Conservation (phyloP, 2,888 invertebrate genomes). For the Heliconius ismenius region DNA sequence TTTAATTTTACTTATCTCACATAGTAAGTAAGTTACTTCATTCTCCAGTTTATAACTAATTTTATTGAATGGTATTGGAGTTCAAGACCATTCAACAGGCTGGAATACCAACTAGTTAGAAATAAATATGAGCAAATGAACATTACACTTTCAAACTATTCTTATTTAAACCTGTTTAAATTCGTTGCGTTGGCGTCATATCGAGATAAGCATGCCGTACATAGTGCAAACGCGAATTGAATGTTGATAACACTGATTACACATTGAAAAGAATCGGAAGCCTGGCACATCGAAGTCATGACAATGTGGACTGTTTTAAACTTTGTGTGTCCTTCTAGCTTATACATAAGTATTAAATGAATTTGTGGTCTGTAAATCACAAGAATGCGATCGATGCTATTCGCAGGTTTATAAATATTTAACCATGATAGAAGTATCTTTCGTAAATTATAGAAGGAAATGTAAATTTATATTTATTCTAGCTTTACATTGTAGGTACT, state of each 20-base stretch:
- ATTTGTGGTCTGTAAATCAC: neutral
- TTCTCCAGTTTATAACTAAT: too few relatives aligned
- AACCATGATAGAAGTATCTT: neutral
- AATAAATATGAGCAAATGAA: too few relatives aligned
- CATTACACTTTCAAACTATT: neutral
- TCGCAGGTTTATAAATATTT: neutral
- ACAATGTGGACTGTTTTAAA: neutral
- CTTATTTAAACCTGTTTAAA: neutral
- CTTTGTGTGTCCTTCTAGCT: neutral
- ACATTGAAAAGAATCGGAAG: neutral
- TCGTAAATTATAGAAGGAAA: too few relatives aligned
- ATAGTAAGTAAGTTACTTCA: too few relatives aligned
- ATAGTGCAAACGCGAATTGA: constrained; percentile 6
- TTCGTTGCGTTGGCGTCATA: neutral
- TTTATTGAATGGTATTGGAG: too few relatives aligned
- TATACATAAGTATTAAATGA: neutral
- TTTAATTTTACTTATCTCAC: too few relatives aligned
- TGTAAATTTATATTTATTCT: neutral
- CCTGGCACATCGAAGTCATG: too few relatives aligned
- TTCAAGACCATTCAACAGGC: too few relatives aligned
- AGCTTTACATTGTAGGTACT: too few relatives aligned
- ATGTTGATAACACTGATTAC: neutral
- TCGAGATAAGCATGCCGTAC: constrained; percentile 3
- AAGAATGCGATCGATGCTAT: neutral
- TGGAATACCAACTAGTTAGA: too few relatives aligned